These are phyloP conservation scores for Phyllotreta cruciferae DNA, from an alignment of 2,888 invertebrate species.

Conservation along the genomic window DNA sequence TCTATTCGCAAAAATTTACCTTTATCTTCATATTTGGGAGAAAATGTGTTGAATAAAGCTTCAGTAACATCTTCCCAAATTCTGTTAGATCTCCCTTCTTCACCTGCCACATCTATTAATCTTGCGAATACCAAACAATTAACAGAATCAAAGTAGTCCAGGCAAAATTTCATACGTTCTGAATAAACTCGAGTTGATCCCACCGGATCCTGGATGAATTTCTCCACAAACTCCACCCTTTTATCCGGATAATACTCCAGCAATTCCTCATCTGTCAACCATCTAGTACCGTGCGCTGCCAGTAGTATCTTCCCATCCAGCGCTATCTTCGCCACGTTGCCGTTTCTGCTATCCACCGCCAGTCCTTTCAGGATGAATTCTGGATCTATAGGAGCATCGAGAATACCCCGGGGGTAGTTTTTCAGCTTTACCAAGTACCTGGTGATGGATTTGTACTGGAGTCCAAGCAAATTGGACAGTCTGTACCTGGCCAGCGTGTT, in stretches of 20 bases:
- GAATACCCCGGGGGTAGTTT: slow-evolving; percentile 62
- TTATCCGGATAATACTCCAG: slow-evolving; percentile 65
- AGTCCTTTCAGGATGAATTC: slow-evolving; percentile 78
- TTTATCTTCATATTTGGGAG: slow-evolving; percentile 53
- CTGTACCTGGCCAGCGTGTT: slow-evolving; percentile 76
- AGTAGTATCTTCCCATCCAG: slow-evolving; percentile 68
- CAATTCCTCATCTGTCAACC: slow-evolving; percentile 64
- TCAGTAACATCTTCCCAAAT: slow-evolving; percentile 73
- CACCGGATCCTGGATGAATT: slow-evolving; percentile 65
- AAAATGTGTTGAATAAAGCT: slow-evolving; percentile 67
- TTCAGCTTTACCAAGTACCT: slow-evolving; percentile 68
- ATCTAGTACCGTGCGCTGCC: slow-evolving; percentile 72
- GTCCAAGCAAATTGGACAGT: slow-evolving; percentile 66
- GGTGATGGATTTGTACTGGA: slow-evolving; percentile 69
- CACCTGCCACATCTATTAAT: slow-evolving; percentile 70
- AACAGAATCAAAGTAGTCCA: slow-evolving; percentile 79
- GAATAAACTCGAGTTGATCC: slow-evolving; percentile 68
- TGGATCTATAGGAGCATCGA: slow-evolving; percentile 64
- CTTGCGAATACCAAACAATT: slow-evolving; percentile 71
- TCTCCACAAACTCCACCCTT: slow-evolving; percentile 64
- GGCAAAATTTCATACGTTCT: slow-evolving; percentile 67
- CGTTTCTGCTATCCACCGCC: slow-evolving; percentile 68
- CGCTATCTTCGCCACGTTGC: slow-evolving; percentile 68
- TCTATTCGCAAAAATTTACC: too few relatives aligned
- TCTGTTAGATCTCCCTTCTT: slow-evolving; percentile 57